Conservation (phyloP, 2,888 invertebrate genomes). For the Temnothorax rugatulus region DNA sequence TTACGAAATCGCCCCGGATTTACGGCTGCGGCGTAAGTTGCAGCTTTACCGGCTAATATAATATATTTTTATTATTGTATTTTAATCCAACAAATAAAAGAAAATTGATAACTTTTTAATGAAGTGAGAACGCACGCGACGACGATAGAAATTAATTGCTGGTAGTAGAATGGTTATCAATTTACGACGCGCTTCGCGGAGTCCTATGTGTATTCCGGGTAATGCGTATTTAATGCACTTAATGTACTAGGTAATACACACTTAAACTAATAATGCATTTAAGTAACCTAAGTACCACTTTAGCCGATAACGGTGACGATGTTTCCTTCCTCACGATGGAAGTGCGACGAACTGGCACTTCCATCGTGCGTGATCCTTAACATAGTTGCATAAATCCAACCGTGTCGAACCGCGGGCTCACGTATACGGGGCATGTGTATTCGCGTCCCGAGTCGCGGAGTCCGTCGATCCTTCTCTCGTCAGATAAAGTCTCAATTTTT, state of each 20-base stretch:
- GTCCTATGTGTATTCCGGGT: neutral
- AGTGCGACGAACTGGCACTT: constrained; percentile 17
- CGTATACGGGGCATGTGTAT: constrained; percentile 15
- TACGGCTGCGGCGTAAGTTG: neutral
- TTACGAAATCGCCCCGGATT: constrained; percentile 40
- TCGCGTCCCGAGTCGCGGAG: constrained; percentile 7
- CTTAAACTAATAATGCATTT: constrained; percentile 26
- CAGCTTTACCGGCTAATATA: neutral
- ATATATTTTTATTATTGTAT: neutral
- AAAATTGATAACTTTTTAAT: neutral
- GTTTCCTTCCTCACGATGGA: constrained; percentile 8
- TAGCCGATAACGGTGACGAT: constrained; percentile 25
- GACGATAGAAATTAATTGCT: constrained; percentile 21
- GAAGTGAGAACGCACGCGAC: constrained; percentile 5
- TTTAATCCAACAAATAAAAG: neutral
- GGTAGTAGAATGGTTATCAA: neutral
- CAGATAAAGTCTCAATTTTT: constrained; percentile 46
- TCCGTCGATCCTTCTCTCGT: constrained; percentile 20
- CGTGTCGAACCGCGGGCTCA: constrained; percentile 18
- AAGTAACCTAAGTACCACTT: constrained; percentile 32
- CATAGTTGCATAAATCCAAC: constrained; percentile 43
- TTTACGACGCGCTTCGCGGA: neutral
- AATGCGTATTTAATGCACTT: constrained; percentile 21
- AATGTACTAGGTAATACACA: constrained; percentile 5
- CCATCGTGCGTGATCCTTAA: constrained; percentile 27